phyloP scores from a whole-genome alignment of 2,888 invertebrate species.

The Mimumesa dahlbomi region DNA sequence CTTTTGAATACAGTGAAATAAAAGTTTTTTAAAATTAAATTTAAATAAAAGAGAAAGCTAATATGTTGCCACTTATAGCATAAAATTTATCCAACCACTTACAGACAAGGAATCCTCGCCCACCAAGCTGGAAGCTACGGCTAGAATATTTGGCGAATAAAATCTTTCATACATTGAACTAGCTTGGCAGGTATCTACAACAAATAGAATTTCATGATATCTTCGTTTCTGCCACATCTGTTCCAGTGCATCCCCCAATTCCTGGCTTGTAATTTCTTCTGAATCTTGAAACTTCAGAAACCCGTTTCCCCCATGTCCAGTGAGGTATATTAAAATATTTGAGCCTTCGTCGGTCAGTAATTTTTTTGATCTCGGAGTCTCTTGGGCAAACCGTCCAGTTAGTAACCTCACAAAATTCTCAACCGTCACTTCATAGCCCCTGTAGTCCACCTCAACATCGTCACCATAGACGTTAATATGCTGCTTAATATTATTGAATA shows the following conservation, averaged over 20 bases:
- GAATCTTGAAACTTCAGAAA: conserved; percentile 99
- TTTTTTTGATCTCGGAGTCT: conserved; percentile 97
- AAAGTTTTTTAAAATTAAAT: no score
- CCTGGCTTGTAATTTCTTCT: conserved; percentile 98
- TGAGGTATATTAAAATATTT: conserved; percentile 97
- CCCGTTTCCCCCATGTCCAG: conserved; percentile 98
- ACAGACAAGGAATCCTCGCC: conserved; percentile 99
- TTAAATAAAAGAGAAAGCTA: no score
- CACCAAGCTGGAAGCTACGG: conserved; percentile 97
- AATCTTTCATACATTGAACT: conserved; percentile 99
- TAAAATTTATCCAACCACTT: conserved; percentile 74
- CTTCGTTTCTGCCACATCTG: conserved; percentile 99
- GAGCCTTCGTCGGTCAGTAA: conserved; percentile 97
- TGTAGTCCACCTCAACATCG: conserved; percentile 99
- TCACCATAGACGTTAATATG: conserved; percentile 99
- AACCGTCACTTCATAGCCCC: conserved; percentile 97
- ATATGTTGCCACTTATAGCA: no score
- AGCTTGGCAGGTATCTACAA: conserved; percentile 99
- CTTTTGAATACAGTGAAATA: no score
- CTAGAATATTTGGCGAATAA: conserved; percentile 98
- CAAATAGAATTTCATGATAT: conserved; percentile 99
- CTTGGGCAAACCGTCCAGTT: conserved; percentile 95
- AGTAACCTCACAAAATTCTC: conserved; percentile 98
- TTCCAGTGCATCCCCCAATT: conserved; percentile 98
- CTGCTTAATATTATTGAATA: conserved; percentile 98